These are phyloP conservation scores for Anticlea derivata DNA, from an alignment of 2,888 invertebrate genomes.

Conservation along the genomic window DNA sequence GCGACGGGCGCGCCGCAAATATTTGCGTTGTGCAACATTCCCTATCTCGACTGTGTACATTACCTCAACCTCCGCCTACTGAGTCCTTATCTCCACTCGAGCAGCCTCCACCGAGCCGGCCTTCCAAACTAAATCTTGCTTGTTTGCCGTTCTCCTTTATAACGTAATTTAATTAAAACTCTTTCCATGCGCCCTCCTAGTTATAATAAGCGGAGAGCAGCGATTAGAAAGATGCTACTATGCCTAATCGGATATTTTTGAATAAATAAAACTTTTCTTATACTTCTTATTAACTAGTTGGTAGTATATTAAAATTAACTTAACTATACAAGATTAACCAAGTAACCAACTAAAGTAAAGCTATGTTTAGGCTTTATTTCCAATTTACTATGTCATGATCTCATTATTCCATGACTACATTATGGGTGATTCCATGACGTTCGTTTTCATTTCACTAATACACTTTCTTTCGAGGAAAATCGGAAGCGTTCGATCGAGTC, in stretches of 20 bases:
- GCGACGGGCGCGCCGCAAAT: constrained; percentile 53
- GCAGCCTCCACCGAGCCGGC: constrained; percentile 56
- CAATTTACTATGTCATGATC: neutral
- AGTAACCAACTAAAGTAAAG: constrained; percentile 20
- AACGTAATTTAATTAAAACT: constrained; percentile 67
- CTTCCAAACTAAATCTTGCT: constrained; percentile 58
- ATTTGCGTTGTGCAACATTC: constrained; percentile 65
- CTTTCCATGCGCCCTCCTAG: constrained; percentile 38
- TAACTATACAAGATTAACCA: constrained; percentile 20
- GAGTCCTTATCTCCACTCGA: constrained; percentile 62
- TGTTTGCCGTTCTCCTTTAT: constrained; percentile 60
- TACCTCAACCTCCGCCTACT: constrained; percentile 59
- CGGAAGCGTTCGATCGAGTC: too few relatives aligned
- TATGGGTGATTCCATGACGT: too few relatives aligned
- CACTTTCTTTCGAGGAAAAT: neutral
- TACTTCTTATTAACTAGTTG: constrained; percentile 19
- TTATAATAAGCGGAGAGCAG: constrained; percentile 29
- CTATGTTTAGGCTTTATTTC: constrained; percentile 5
- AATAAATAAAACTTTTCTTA: constrained; percentile 30
- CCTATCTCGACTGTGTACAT: constrained; percentile 66
- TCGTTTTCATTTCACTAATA: neutral
- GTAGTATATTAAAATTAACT: constrained; percentile 26
- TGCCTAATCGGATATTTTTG: constrained; percentile 30
- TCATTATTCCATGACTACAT: neutral
- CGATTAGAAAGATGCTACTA: constrained; percentile 26